These are phyloP conservation scores for Tetramorium alpestre DNA, from an alignment of 1,140 invertebrate species.

Conservation along the genomic window DNA sequence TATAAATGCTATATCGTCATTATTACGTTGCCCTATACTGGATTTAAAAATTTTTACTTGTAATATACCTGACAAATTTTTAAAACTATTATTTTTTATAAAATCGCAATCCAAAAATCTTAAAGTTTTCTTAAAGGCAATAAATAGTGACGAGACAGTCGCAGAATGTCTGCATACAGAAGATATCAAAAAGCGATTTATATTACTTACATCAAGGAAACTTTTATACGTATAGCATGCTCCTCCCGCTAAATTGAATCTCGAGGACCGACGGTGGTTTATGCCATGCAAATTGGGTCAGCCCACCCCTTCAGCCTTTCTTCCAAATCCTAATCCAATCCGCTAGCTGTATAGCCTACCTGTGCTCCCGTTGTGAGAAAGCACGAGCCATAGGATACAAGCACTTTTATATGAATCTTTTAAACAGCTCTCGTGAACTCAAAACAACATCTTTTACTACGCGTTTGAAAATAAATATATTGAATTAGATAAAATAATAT, in stretches of 20 bases:
- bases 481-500: neutral
- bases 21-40: no score
- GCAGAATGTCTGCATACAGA: neutral
- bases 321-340: slow-evolving; percentile 75
- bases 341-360: slow-evolving; percentile 60
- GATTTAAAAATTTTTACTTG: neutral
- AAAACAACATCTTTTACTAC: neutral
- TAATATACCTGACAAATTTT: neutral
- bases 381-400: slow-evolving; percentile 33
- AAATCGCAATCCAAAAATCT: neutral
- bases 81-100: neutral
- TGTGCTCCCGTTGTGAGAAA: slow-evolving; percentile 62
- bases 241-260: slow-evolving; percentile 68
- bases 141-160: neutral
- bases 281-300: slow-evolving; percentile 76
- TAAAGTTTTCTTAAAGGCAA: neutral
- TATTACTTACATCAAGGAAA: slow-evolving; percentile 45
- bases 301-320: slow-evolving; percentile 66
- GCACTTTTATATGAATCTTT: slow-evolving; percentile 15
- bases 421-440: neutral
- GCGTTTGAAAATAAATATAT: neutral
- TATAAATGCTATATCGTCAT: neutral
- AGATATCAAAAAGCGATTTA: slow-evolving; percentile 10
- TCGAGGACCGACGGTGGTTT: slow-evolving; percentile 69
- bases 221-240: neutral